Evolutionary conservation across 92 coral and sea anemone genomes (phyloP), one percentile per base, ranked within the genome.

Genomic region (Isaurus tuberculatus): DNA sequence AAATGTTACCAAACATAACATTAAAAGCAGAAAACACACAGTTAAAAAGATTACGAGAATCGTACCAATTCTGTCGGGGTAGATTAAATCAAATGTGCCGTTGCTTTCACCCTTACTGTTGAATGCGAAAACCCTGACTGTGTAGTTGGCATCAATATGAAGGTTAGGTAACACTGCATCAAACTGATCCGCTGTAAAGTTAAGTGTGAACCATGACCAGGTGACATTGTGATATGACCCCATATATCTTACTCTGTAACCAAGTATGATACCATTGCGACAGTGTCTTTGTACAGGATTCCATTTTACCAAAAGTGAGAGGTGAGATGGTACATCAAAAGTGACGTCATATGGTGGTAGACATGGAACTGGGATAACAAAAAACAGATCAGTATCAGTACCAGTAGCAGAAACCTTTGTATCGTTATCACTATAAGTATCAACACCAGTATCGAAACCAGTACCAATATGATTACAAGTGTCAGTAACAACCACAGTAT

Each of bases 71-170:
- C 63, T 73, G 72, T 89, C 95, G 0, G 91, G 95, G 30, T 72
- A 61, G 9, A 88, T 86, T 8, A 92, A 65, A 53, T 92, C 95
- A 42, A 79, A 84, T 6, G 86, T 77, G 9, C 87, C 78, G 46
- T 89, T 92, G 29, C 98, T 93, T 15, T 89, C 92, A 0, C 98
- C 98, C 80, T 78, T 92, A 32, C 90, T 83, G 70, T 93, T 94
- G 44, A 92, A 94, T 0, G 95, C 98, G 14, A 83, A 30, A 27
- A 94, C 85, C n/a, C 49, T 65, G 8, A 94, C 49, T 29, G 94
- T 94, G 43, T 94, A 94, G 72, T 94, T 94, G 28, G 92, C 87
- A 34, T 89, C 83, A 44, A 80, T 51, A 29, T 87, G 82, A 81
- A 94, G 72, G 55, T 90, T 82, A 34, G 78, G 66, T 22, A 94